Evolutionary conservation across 2,113 vertebrate species (phyloP).

Genomic region (Chinchilla lanigera): DNA sequence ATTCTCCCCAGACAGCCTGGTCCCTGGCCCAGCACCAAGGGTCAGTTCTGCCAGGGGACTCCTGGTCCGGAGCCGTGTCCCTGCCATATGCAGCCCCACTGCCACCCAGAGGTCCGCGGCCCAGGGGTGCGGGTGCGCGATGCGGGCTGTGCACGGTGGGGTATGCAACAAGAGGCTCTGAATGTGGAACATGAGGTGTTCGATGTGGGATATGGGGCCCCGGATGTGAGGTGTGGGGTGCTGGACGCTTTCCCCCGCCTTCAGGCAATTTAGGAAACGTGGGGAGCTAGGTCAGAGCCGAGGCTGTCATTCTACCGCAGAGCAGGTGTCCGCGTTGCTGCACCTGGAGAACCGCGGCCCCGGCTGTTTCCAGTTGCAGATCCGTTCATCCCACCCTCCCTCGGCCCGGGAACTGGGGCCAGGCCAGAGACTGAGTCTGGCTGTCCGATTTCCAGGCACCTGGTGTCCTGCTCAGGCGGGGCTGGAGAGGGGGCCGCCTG

Average conservation of each 20-base stretch:
- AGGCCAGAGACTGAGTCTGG: not conserved
- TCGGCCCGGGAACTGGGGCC: not conserved
- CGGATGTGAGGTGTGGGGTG: not conserved
- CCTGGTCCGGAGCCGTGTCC: not conserved
- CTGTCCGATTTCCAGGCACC: rapidly evolving
- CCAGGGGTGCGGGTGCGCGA: not conserved
- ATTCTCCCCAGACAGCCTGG: not conserved
- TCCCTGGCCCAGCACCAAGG: rapidly evolving
- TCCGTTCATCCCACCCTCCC: not conserved
- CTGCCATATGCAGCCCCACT: not conserved
- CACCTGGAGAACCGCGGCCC: not conserved
- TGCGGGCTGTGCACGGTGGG: no score
- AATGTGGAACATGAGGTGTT: no score
- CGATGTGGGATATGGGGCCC: no score
- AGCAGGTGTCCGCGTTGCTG: not conserved
- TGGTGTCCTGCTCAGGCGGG: not conserved
- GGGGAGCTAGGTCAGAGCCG: no score
- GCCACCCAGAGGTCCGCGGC: not conserved
- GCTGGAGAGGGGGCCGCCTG: no score
- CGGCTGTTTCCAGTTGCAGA: rapidly evolving
- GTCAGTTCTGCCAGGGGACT: not conserved
- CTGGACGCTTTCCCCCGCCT: not conserved
- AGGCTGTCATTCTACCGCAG: not conserved
- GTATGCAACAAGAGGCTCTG: not conserved
- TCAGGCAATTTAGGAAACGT: not conserved